phyloP scores from a whole-genome alignment of 1,140 invertebrate genomes.

The Heterodera schachtii region DNA sequence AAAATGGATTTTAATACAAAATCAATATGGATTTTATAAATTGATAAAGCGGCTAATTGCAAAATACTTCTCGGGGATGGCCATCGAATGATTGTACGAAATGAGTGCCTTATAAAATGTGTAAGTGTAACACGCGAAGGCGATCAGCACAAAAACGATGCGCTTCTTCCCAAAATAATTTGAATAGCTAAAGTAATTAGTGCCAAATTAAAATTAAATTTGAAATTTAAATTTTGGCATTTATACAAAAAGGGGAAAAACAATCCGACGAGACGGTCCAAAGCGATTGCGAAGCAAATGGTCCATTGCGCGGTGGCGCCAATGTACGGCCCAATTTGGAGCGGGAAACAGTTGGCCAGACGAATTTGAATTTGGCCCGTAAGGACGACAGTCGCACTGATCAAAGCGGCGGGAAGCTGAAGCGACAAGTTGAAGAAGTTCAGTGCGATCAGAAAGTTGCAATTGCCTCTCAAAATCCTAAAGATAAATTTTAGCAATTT shows the following conservation, averaged over 20 bases:
- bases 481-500: not conserved
- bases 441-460: not conserved
- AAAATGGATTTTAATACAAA: too few relatives aligned
- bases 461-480: not conserved
- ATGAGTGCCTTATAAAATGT: not conserved
- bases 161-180: not conserved
- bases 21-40: too few relatives aligned
- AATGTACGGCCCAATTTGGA: not conserved
- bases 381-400: not conserved
- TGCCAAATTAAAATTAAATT: too few relatives aligned
- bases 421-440: not conserved
- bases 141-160: not conserved
- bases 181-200: not conserved
- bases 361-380: not conserved
- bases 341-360: not conserved
- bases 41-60: too few relatives aligned
- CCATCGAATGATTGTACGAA: not conserved
- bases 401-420: not conserved
- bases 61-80: not conserved
- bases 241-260: not conserved
- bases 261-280: not conserved
- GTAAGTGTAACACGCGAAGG: not conserved
- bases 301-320: not conserved
- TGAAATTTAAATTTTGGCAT: not conserved
- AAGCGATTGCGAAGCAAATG: not conserved